Percentiles rank a stretch among this genome's conserved stretches.
phyloP scores from a whole-genome alignment of 1,140 invertebrate species.

The Rhyzopertha dominica region DNA sequence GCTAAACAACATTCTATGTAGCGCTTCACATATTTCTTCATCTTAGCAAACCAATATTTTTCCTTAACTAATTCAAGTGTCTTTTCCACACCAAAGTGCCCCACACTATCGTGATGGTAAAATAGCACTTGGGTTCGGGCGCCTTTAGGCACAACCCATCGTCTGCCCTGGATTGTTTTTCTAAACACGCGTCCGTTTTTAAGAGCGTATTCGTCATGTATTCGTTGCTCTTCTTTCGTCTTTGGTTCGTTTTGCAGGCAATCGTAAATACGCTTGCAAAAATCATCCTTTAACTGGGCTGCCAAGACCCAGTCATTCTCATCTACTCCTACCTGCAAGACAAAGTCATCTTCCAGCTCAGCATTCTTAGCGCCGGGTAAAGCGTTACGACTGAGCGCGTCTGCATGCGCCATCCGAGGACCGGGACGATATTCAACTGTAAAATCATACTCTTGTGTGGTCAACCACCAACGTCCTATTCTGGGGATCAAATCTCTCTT shows the following conservation, averaged over 20 bases:
- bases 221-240: constrained; percentile 12
- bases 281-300: constrained; percentile 18
- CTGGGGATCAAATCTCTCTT: constrained; percentile 37
- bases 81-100: constrained; percentile 18
- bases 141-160: constrained; percentile 21
- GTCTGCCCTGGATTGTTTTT: constrained; percentile 1
- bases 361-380: constrained; percentile 32
- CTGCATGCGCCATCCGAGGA: constrained; percentile 37
- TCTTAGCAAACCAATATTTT: constrained; percentile 23
- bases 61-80: constrained; percentile 14
- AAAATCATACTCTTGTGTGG: constrained; percentile 36
- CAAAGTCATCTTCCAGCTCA: constrained; percentile 34
- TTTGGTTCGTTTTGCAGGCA: constrained; percentile 17
- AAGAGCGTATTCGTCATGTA: constrained; percentile 10
- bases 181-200: constrained; percentile 1
- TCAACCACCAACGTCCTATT: constrained; percentile 40
- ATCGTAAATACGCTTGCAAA: constrained; percentile 9
- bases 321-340: constrained; percentile 28
- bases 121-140: constrained; percentile 16
- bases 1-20: constrained; percentile 5
- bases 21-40: constrained; percentile 16
- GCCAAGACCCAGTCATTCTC: constrained; percentile 30
- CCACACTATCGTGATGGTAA: constrained; percentile 20
- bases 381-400: constrained; percentile 37
- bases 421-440: constrained; percentile 37